Base-by-base conservation (phyloP, 1,140 invertebrate species). In the Hirudo medicinalis region DNA sequence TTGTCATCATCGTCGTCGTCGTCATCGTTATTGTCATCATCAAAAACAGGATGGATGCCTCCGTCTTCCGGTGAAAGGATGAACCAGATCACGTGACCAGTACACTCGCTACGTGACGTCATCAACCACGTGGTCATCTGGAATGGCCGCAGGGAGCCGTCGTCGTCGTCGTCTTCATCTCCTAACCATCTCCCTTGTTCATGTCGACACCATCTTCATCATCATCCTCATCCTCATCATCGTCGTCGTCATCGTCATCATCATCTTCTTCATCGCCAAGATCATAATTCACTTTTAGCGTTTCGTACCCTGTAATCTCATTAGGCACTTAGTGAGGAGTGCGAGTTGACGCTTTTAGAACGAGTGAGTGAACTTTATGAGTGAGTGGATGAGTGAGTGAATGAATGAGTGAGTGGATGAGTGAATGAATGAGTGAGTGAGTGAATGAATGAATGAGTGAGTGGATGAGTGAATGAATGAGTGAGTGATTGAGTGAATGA, bases 91-190 rank as follows among this genome's bases (percentile, higher is more conserved):
- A 63, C 29, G 22, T 63, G 57, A 63, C 22, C 57, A 63, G 73
- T 85, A 85, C 6, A 84, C 84, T 71, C 80, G 74, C 75, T 82
- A 84, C n/a, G 84, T 57, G 17, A 71, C 75, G 74, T 63, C 57
- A 63, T 63, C 29, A 25, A 63, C 57, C 22, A 63, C 19, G 11
- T 63, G 3, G 22, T 63, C 2, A 6, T 6, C 57, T 32, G 29
- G 29, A 22, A 4, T 63, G 22, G 57, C 22, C 57, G 57, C 4
- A 49, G 43, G 43, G 43, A 49, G 11, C 57, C 57, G 17, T 63
- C 57, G 9, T 22, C 20, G 15, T 60, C 11, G 17, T 63, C 8
- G 9, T 63, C 57, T 17, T 49, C 43, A 11, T 49, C 13, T 17
- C 11, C 57, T n/a, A 13, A 11, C 57, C 19, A 11, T n/a, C 20